These are phyloP conservation scores for Troides oblongomaculatus DNA, from an alignment of 2,888 invertebrate species.

Conservation along the genomic window DNA sequence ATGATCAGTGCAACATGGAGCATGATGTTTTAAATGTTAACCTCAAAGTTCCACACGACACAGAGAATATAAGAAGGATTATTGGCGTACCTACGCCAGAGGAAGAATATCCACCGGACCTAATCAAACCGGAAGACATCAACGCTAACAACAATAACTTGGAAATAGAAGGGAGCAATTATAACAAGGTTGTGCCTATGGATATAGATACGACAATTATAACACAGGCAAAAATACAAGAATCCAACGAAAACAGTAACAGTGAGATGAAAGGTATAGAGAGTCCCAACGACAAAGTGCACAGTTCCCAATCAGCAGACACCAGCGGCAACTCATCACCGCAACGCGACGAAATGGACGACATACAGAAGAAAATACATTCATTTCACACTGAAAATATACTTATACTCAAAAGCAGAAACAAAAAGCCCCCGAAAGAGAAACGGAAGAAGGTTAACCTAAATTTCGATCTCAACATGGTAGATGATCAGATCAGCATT, in stretches of 20 bases:
- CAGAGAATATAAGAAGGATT: constrained; percentile 66
- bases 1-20: constrained; percentile 68
- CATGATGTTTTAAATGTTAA: constrained; percentile 64
- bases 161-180: constrained; percentile 60
- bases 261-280: constrained; percentile 55
- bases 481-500: constrained; percentile 75
- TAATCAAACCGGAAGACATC: constrained; percentile 54
- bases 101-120: constrained; percentile 59
- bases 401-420: constrained; percentile 80
- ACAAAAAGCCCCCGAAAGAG: constrained; percentile 78
- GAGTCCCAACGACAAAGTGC: constrained; percentile 62
- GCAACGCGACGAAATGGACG: constrained; percentile 79
- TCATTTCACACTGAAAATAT: constrained; percentile 83
- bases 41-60: constrained; percentile 62
- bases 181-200: constrained; percentile 70
- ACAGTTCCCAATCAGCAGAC: constrained; percentile 68
- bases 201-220: constrained; percentile 69
- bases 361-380: constrained; percentile 81
- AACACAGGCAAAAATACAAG: constrained; percentile 61
- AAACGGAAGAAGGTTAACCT: constrained; percentile 78
- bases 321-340: constrained; percentile 76
- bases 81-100: constrained; percentile 70
- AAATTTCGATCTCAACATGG: constrained; percentile 77
- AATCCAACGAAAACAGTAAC: constrained; percentile 50
- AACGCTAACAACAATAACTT: constrained; percentile 59